Conservation (phyloP, 2,113 vertebrate genomes). For the Chitala chitala region DNA sequence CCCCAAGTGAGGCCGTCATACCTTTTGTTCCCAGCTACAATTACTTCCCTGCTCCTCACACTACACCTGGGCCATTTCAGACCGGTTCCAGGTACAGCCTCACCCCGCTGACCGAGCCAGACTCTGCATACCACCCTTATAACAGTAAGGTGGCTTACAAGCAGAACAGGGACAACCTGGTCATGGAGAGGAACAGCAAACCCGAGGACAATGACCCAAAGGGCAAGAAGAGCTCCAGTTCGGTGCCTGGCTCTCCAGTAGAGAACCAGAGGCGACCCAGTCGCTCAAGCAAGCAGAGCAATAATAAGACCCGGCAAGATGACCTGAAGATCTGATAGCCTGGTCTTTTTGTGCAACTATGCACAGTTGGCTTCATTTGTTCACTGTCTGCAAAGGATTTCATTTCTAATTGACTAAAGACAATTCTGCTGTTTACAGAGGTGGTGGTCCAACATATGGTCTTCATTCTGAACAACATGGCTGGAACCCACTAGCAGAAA, state of each 20-base stretch:
- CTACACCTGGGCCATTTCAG: conserved; percentile 45
- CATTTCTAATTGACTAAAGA: background rate
- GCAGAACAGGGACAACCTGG: conserved; percentile 71
- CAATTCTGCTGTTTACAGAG: background rate
- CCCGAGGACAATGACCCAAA: conserved; percentile 41
- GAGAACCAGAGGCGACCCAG: conserved; percentile 57
- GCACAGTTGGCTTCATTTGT: background rate
- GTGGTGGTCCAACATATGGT: conserved; percentile 3
- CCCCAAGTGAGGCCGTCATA: conserved; percentile 41
- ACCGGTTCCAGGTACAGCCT: conserved; percentile 54
- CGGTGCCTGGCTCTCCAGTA: conserved; percentile 37
- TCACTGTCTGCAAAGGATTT: background rate
- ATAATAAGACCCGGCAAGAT: conserved; percentile 57
- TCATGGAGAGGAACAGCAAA: conserved; percentile 59
- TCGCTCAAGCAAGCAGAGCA: conserved; percentile 65
- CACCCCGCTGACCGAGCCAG: conserved; percentile 45
- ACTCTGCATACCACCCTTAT: conserved; percentile 53
- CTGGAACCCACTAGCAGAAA: background rate
- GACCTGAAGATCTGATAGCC: conserved; percentile 63
- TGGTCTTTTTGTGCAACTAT: background rate
- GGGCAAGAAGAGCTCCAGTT: conserved; percentile 44
- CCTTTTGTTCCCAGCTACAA: conserved; percentile 61
- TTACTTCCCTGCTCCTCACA: conserved; percentile 50
- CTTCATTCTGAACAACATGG: background rate
- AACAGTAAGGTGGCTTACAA: conserved; percentile 62